Conservation (phyloP, 2,888 invertebrate genomes). For the Ormia ochracea region DNA sequence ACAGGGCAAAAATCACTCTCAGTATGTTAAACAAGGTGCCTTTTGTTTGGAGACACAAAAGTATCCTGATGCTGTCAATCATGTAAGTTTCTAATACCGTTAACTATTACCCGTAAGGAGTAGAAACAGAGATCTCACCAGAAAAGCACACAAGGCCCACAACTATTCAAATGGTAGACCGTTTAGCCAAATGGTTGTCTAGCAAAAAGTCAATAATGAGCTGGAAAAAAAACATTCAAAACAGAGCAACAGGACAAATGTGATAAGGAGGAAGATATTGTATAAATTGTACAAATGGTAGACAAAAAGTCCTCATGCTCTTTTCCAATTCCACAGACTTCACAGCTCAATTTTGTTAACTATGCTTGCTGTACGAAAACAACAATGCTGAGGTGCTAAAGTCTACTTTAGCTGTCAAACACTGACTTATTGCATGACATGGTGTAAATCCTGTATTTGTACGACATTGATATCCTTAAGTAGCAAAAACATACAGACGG, state of each 20-base stretch:
- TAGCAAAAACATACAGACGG: background rate
- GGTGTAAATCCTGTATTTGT: conserved; percentile 58
- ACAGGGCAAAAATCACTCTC: conserved; percentile 83
- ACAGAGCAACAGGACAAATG: background rate
- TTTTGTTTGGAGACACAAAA: conserved; percentile 95
- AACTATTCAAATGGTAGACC: background rate
- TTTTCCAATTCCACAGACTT: background rate
- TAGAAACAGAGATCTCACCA: background rate
- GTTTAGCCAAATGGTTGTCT: conserved; percentile 41
- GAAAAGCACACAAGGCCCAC: background rate
- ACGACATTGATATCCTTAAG: conserved; percentile 53
- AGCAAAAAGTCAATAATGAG: conserved; percentile 7
- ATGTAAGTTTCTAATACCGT: conserved; percentile 78
- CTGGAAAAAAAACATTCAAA: background rate
- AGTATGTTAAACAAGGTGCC: conserved; percentile 86
- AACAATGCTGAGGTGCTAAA: conserved; percentile 40
- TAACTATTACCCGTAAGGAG: background rate
- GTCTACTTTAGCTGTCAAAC: conserved; percentile 59
- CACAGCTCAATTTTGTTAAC: conserved; percentile 28
- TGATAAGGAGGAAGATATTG: background rate
- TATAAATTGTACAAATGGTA: background rate
- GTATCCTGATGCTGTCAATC: conserved; percentile 92
- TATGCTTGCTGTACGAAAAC: background rate
- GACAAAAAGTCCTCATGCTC: background rate
- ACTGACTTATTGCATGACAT: conserved; percentile 59